Conservation (phyloP, 1,140 invertebrate species). For the Bombus huntii region DNA sequence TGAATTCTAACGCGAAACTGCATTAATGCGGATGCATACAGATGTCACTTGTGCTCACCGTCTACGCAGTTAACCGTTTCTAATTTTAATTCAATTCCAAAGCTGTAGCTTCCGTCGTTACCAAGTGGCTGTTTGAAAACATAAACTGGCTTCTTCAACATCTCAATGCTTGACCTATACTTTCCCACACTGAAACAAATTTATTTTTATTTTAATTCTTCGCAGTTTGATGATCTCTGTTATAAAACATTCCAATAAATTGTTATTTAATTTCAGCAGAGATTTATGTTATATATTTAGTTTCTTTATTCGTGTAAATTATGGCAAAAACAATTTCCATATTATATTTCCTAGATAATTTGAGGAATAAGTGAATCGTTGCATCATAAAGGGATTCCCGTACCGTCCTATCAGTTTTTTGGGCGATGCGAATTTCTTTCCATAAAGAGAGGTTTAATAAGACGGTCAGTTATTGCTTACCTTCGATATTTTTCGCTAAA, state of each 20-base stretch:
- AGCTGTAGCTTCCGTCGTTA: not conserved
- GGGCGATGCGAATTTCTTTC: not conserved
- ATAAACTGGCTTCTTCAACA: not conserved
- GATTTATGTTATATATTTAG: too few species aligned
- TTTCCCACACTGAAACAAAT: not conserved
- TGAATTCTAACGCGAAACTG: conserved; percentile 6
- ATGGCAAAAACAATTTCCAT: too few species aligned
- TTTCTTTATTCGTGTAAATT: too few species aligned
- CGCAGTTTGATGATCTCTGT: not conserved
- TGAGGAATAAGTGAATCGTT: too few species aligned
- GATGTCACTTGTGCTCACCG: not conserved
- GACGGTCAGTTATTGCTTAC: not conserved
- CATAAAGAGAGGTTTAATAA: not conserved
- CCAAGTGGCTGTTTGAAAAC: not conserved
- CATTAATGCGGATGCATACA: not conserved
- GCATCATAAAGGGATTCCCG: not conserved
- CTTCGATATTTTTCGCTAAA: not conserved
- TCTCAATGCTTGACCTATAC: too few species aligned
- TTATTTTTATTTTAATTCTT: not conserved
- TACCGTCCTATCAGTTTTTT: not conserved
- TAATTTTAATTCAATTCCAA: not conserved
- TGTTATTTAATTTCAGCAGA: too few species aligned
- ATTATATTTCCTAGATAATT: too few species aligned
- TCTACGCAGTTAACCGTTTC: not conserved
- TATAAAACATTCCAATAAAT: too few species aligned